These are phyloP conservation scores for Psix sp. DNA, from an alignment of 1,140 invertebrate species.

Conservation along the genomic window DNA sequence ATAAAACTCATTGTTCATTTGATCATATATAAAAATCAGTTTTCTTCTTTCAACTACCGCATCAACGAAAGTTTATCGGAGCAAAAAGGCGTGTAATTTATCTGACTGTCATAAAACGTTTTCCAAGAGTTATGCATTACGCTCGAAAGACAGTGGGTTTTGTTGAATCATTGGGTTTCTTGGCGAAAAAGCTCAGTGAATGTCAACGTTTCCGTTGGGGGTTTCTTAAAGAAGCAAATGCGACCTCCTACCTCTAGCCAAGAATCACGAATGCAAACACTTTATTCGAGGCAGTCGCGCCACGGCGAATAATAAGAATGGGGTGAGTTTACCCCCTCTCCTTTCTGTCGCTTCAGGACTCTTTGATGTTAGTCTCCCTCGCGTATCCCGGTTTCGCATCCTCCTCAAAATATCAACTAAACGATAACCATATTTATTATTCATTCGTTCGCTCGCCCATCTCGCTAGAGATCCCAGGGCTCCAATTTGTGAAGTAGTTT, in stretches of 20 bases:
- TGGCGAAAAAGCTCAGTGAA: conserved; percentile 46
- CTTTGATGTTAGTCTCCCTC: conserved; percentile 67
- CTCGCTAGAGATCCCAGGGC: conserved; percentile 59
- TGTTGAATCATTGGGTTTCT: conserved; percentile 52
- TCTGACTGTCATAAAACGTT: conserved; percentile 46
- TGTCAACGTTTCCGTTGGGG: conserved; percentile 45
- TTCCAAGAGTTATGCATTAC: conserved; percentile 41
- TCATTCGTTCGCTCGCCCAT: conserved; percentile 68
- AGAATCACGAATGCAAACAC: conserved; percentile 65
- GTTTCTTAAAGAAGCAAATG: conserved; percentile 38
- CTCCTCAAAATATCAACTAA: conserved; percentile 75
- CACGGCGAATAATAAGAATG: conserved; percentile 65
- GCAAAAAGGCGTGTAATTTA: conserved; percentile 48
- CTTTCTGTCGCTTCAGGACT: conserved; percentile 51
- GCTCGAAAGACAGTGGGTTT: conserved; percentile 49
- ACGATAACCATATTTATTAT: conserved; percentile 76
- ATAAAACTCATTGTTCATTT: no score
- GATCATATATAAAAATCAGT: conserved; percentile 15
- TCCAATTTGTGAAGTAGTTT: conserved; percentile 74
- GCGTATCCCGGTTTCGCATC: conserved; percentile 57
- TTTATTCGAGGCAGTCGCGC: conserved; percentile 58
- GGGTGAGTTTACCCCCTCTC: conserved; percentile 52
- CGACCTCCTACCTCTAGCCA: conserved; percentile 27
- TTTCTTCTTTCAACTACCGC: conserved; percentile 3
- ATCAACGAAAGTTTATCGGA: conserved; percentile 13